Evolutionary conservation across 2,888 invertebrate genomes (phyloP), one percentile per base, ranked within the genome.

Genomic region (Drosophila yooni): DNA sequence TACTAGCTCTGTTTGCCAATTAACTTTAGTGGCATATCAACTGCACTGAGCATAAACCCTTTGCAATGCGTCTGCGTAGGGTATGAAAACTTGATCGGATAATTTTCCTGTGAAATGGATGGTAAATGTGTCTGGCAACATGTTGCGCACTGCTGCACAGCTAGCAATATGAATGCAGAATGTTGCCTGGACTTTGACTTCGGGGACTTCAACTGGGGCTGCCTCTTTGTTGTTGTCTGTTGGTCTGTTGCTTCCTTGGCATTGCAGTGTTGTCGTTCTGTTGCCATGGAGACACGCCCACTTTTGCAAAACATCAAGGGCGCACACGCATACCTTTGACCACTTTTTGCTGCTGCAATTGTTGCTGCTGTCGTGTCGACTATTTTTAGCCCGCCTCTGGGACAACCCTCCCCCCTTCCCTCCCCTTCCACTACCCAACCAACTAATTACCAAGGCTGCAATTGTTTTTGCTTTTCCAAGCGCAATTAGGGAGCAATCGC

Each of bases 231-330:
- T 76, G 69, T 78, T 68, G 61, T 18, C 31, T 21, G 25, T n/a
- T n/a, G 6, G 43, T 27, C 25, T 29, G 38, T 46, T 27, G 51
- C n/a, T 29, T 29, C 33, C 27, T 50, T 38, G 15, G 33, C 25
- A 54, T 27, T 70, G 50, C 70, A 66, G 13, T 40, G 53, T 57
- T 68, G 60, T 69, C 38, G 63, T 25, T 36, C 25, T 54, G 84
- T 82, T 82, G 83, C 77, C 81, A 85, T 85, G 73, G 43, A 56
- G 79, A 83, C 76, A 85, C 88, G 88, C 85, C 88, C 59, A 81
- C 85, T 82, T 74, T 81, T 56, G 69, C 59, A 62, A 40, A 29
- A 52, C 61, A 79, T 79, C 81, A 88, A 83, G 85, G 88, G 83
- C 88, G 66, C 70, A 59, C 63, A 58, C 67, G 61, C 54, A 61